These are phyloP conservation scores for Gallinago undulata DNA, from an alignment of 2,113 vertebrate genomes.

Conservation along the genomic window DNA sequence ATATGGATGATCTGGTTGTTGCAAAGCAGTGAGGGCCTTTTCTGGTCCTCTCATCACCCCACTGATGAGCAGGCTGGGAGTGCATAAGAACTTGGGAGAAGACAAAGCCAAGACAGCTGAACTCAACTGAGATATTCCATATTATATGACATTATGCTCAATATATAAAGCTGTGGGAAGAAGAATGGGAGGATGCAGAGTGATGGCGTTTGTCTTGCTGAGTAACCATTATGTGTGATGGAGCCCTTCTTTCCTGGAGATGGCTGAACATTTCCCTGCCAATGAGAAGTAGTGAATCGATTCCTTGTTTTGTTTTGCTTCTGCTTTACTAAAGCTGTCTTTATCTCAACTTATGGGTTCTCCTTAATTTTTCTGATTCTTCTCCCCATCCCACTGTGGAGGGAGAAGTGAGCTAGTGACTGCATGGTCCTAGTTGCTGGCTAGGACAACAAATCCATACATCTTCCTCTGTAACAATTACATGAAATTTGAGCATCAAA, in stretches of 20 bases:
- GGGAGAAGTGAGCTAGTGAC: not conserved
- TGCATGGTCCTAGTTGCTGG: not conserved
- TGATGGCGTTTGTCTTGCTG: not conserved
- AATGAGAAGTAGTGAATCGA: not conserved
- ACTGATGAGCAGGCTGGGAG: not conserved
- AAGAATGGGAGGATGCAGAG: not conserved
- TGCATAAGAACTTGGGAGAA: not conserved
- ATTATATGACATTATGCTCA: not conserved
- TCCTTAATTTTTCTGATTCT: not conserved
- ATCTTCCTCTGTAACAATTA: not conserved
- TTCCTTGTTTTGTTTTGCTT: not conserved
- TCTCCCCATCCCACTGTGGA: not conserved
- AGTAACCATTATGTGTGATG: not conserved
- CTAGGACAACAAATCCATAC: not conserved
- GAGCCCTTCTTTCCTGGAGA: not conserved
- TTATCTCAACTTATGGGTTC: not conserved
- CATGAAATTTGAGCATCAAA: not conserved
- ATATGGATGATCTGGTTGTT: not conserved
- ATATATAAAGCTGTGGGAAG: not conserved
- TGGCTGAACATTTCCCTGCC: not conserved
- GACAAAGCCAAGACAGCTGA: not conserved
- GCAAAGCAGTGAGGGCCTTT: not conserved
- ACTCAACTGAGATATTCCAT: not conserved
- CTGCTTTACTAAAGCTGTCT: not conserved
- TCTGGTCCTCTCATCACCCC: not conserved